Conservation (phyloP, 1,140 invertebrate genomes). For the Aphis gossypii region DNA sequence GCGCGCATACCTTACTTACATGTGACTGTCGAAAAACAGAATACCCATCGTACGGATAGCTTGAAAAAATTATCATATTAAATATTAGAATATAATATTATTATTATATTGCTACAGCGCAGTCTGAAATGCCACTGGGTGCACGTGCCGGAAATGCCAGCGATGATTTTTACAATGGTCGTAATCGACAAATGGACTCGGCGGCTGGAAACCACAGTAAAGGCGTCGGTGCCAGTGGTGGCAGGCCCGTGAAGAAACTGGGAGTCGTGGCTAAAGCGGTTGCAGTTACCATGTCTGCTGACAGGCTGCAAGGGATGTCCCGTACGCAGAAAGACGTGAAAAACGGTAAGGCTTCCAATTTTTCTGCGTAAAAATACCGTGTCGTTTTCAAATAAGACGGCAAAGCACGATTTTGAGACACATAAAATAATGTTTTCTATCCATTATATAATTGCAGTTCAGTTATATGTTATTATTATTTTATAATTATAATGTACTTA, state of each 20-base stretch:
- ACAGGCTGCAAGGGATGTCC: not conserved
- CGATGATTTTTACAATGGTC: not conserved
- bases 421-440: not conserved
- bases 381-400: not conserved
- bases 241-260: constrained; percentile 5
- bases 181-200: not conserved
- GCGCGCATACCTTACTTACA: not conserved
- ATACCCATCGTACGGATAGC: not conserved
- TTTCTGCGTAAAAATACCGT: not conserved
- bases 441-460: not conserved
- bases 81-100: not conserved
- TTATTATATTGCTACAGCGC: not conserved
- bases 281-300: not conserved
- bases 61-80: not conserved
- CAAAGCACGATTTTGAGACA: not conserved
- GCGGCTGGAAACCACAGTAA: no score
- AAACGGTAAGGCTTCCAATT: constrained; percentile 26
- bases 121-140: not conserved
- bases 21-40: not conserved
- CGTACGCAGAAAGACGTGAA: constrained; percentile 15
- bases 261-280: constrained; percentile 38
- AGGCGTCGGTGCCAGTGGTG: not conserved
- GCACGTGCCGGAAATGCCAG: not conserved
- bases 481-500: not conserved
- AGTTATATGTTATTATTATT: not conserved